phyloP scores from a whole-genome alignment of 2,888 invertebrate genomes.

The Nomada hirtipes region DNA sequence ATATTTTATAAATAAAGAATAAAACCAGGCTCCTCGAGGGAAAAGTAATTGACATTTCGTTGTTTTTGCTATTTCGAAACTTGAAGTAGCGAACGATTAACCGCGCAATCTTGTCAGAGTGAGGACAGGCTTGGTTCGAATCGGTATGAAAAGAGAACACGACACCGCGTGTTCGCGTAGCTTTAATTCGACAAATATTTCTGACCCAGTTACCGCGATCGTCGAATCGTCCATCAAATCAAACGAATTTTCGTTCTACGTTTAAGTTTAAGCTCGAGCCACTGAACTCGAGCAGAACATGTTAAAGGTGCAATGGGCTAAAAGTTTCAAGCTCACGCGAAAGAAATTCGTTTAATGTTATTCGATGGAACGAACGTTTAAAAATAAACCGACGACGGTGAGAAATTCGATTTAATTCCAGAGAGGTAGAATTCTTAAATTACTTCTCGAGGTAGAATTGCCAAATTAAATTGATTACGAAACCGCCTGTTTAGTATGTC shows the following conservation, averaged over 20 bases:
- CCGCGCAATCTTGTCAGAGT: slow-evolving; percentile 48
- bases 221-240: slow-evolving; percentile 7
- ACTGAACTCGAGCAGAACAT: neutral
- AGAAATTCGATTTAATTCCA: neutral
- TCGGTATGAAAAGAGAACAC: slow-evolving; percentile 42
- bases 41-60: slow-evolving; percentile 43
- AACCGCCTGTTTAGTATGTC: neutral
- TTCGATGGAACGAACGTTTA: too few relatives aligned
- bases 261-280: too few relatives aligned
- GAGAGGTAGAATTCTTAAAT: neutral
- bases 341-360: neutral
- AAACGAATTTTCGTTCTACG: slow-evolving; percentile 11
- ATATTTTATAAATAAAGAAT: slow-evolving; percentile 7
- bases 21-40: slow-evolving; percentile 23
- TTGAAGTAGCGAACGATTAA: slow-evolving; percentile 37
- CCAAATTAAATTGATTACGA: too few relatives aligned
- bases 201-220: slow-evolving; percentile 12
- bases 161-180: slow-evolving; percentile 26
- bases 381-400: too few relatives aligned
- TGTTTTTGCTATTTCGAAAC: slow-evolving; percentile 41
- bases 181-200: slow-evolving; percentile 45
- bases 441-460: too few relatives aligned
- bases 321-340: neutral
- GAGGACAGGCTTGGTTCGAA: slow-evolving; percentile 29
- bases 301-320: too few relatives aligned